These are phyloP conservation scores for Lycorma delicatula DNA, from an alignment of 1,140 invertebrate species.

Conservation along the genomic window DNA sequence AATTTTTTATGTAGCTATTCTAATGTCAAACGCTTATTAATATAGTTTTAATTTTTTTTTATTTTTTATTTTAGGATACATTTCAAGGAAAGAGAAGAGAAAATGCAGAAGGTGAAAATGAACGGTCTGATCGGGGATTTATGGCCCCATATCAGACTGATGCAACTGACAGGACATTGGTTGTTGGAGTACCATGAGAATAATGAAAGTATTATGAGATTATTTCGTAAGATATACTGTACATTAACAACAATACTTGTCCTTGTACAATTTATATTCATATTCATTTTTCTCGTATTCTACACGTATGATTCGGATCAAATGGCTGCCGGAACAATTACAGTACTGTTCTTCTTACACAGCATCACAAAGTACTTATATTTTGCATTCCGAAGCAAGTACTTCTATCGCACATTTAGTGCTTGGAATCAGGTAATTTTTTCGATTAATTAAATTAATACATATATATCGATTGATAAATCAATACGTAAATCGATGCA, in stretches of 20 bases:
- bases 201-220: conserved; percentile 30
- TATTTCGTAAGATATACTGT: conserved; percentile 49
- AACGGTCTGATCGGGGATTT: conserved; percentile 68
- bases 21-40: too few relatives aligned
- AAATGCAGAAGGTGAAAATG: conserved; percentile 50
- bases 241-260: conserved; percentile 27
- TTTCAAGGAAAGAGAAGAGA: too few relatives aligned
- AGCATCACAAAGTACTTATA: conserved; percentile 63
- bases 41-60: too few relatives aligned
- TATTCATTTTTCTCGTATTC: conserved; percentile 55
- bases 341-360: conserved; percentile 69
- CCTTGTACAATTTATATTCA: conserved; percentile 37
- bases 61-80: too few relatives aligned
- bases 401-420: conserved; percentile 51
- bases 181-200: conserved; percentile 63
- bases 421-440: conserved; percentile 43
- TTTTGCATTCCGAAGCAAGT: conserved; percentile 59
- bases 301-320: conserved; percentile 71
- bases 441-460: too few relatives aligned
- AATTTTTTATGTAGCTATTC: too few relatives aligned
- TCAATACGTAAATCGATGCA: too few relatives aligned
- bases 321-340: conserved; percentile 70
- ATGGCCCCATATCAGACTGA: conserved; percentile 68
- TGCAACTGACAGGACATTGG: conserved; percentile 66
- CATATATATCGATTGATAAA: too few relatives aligned